Percentiles rank a stretch among this genome's conserved stretches.
Evolutionary conservation across 2,888 invertebrate genomes (phyloP).

Genomic region (Trachelus iudaicus): DNA sequence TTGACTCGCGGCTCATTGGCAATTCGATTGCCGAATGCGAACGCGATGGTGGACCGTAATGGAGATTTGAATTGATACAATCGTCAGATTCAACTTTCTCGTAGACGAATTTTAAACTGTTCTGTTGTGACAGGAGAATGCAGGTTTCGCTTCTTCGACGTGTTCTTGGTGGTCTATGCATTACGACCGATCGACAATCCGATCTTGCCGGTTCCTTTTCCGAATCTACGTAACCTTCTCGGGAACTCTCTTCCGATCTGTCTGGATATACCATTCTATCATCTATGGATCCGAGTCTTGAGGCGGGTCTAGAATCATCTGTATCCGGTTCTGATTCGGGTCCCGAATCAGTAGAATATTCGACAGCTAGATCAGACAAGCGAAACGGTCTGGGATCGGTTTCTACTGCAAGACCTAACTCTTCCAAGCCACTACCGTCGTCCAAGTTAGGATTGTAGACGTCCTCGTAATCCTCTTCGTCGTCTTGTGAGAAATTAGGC

Average conservation of each 20-base stretch:
- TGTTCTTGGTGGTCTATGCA: not conserved
- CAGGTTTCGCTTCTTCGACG: not conserved
- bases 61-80: not conserved
- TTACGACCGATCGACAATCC: not conserved
- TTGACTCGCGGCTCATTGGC: not conserved
- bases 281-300: conserved; percentile 52
- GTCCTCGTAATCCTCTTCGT: conserved; percentile 34
- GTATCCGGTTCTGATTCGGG: conserved; percentile 59
- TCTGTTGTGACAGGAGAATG: conserved; percentile 38
- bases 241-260: conserved; percentile 48
- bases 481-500: conserved; percentile 17
- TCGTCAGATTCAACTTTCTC: not conserved
- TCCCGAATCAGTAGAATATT: conserved; percentile 60
- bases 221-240: conserved; percentile 32
- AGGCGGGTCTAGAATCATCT: conserved; percentile 57
- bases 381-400: conserved; percentile 47
- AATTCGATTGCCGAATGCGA: conserved; percentile 54
- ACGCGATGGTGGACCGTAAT: conserved; percentile 27
- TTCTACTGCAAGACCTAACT: conserved; percentile 18
- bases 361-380: conserved; percentile 54
- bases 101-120: conserved; percentile 38
- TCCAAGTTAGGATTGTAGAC: conserved; percentile 38
- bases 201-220: not conserved
- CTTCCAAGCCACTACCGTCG: conserved; percentile 23
- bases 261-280: conserved; percentile 49